Evolutionary conservation across 2,888 invertebrate genomes (phyloP).

Genomic region (Pseudolycoriella hygida): DNA sequence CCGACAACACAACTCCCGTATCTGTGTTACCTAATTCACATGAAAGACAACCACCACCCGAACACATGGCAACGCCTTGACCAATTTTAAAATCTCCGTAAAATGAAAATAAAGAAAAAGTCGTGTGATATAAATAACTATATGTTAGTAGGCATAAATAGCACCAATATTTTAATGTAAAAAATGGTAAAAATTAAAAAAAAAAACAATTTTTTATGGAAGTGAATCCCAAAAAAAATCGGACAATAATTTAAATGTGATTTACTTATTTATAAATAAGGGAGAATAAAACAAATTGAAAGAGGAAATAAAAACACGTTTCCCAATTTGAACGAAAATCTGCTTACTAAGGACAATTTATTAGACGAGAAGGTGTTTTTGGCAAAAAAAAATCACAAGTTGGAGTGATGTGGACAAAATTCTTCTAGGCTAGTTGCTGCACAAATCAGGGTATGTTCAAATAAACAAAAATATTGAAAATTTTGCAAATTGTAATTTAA

Average conservation of each 20-base stretch:
- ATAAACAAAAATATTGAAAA: not conserved
- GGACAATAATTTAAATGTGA: conserved; percentile 33
- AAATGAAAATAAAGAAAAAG: not conserved
- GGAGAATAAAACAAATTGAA: not conserved
- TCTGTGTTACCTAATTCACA: conserved; percentile 15
- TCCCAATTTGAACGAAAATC: too few relatives aligned
- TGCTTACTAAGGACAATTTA: too few relatives aligned
- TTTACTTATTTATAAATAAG: conserved; percentile 16
- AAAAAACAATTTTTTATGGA: not conserved
- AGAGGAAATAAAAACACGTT: not conserved
- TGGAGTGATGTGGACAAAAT: too few relatives aligned
- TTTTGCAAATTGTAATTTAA: too few relatives aligned
- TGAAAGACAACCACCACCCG: conserved; percentile 18
- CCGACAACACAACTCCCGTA: conserved; percentile 24
- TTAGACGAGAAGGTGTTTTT: too few relatives aligned
- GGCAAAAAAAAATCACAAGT: too few relatives aligned
- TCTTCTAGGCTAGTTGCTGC: not conserved
- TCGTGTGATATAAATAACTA: not conserved
- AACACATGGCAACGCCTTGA: conserved; percentile 19
- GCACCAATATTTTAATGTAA: not conserved
- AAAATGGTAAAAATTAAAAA: conserved; percentile 2
- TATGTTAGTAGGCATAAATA: not conserved
- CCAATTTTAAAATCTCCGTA: not conserved
- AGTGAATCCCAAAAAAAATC: conserved; percentile 13
- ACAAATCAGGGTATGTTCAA: not conserved